These are phyloP conservation scores for Hipposideros larvatus DNA, from an alignment of 2,797 vertebrate species.

Conservation along the genomic window DNA sequence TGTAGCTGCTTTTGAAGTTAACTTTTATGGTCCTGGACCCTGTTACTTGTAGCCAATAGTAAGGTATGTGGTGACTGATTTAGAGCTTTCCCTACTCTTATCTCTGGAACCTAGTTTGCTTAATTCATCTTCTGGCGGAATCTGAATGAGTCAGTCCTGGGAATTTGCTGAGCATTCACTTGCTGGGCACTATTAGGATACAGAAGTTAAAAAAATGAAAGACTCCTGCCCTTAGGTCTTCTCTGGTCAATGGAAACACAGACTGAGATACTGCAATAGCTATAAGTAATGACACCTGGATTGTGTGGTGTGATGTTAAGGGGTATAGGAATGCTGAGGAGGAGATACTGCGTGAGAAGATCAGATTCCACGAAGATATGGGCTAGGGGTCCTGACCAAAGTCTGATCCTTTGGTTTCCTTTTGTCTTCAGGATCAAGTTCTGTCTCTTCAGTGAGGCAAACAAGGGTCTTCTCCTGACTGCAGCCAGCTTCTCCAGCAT, in stretches of 20 bases:
- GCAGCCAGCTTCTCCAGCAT: background rate
- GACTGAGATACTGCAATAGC: background rate
- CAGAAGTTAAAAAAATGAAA: background rate
- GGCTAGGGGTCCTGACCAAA: background rate
- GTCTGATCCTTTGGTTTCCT: background rate
- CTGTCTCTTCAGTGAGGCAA: background rate
- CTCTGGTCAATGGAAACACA: background rate
- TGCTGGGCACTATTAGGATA: background rate
- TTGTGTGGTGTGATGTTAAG: background rate
- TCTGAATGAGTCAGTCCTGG: background rate
- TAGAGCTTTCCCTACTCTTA: background rate
- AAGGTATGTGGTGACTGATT: background rate
- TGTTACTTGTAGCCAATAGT: background rate
- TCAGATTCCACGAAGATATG: background rate
- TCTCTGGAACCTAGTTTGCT: background rate
- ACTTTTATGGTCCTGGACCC: background rate
- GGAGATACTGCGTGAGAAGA: background rate
- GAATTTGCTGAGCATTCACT: background rate
- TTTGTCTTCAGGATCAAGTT: background rate
- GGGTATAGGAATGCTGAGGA: background rate
- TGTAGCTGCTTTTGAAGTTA: conserved; percentile 46
- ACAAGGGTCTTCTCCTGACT: background rate
- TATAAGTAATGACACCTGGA: background rate
- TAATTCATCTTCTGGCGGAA: background rate
- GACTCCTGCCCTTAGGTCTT: background rate